Conservation (phyloP, 2,888 invertebrate genomes). For the Athalia circularis region DNA sequence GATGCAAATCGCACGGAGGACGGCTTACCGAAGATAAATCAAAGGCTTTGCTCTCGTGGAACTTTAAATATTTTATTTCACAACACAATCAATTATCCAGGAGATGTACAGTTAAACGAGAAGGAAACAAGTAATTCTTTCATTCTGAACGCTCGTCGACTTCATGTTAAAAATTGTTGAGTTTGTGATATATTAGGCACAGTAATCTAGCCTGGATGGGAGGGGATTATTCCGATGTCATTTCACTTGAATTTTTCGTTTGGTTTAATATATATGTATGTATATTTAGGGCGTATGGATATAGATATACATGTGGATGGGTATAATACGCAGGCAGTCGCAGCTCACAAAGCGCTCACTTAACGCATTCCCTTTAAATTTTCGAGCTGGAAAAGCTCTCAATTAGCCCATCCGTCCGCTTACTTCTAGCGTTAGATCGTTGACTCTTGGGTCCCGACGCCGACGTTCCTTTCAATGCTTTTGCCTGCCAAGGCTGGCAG, state of each 20-base stretch:
- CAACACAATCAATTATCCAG: not conserved
- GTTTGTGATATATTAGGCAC: not conserved
- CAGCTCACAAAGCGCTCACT: slow-evolving; percentile 12
- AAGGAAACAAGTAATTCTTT: not conserved
- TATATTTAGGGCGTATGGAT: not conserved
- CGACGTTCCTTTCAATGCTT: slow-evolving; percentile 16
- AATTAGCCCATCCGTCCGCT: slow-evolving; percentile 15
- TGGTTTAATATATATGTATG: not conserved
- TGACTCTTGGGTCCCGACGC: not conserved
- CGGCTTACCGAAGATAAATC: not conserved
- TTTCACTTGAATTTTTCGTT: slow-evolving; percentile 5
- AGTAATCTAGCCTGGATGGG: slow-evolving; percentile 10
- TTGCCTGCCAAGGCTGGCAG: slow-evolving; percentile 11
- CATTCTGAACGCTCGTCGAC: not conserved
- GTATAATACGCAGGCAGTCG: too few species aligned
- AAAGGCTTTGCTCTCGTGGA: not conserved
- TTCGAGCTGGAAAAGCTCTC: slow-evolving; percentile 33
- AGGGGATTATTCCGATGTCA: not conserved
- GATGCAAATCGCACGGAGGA: too few species aligned
- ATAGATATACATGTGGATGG: too few species aligned
- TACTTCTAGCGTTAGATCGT: slow-evolving; percentile 22
- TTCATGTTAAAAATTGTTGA: not conserved
- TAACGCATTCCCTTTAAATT: slow-evolving; percentile 27
- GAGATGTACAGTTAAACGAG: not conserved
- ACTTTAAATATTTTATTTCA: not conserved